These are phyloP conservation scores for Peromyscus leucopus DNA, from an alignment of 2,113 vertebrate genomes.

Conservation along the genomic window DNA sequence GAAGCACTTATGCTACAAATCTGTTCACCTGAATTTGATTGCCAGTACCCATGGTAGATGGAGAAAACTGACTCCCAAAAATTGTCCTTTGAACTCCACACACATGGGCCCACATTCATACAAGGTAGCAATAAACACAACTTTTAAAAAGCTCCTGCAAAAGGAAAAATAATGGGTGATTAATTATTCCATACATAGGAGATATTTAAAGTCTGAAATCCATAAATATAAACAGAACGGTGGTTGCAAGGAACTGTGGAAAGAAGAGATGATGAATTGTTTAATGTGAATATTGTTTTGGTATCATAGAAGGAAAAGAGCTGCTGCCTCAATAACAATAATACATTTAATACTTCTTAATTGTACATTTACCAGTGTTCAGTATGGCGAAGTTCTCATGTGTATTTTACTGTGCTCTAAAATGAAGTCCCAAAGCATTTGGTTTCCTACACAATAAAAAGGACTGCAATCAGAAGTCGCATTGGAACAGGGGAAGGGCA, in stretches of 20 bases:
- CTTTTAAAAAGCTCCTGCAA: background rate
- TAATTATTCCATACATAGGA: background rate
- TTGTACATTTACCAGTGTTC: background rate
- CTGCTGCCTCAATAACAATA: background rate
- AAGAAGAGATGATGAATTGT: background rate
- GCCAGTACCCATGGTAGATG: background rate
- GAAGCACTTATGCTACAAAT: background rate
- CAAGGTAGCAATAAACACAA: background rate
- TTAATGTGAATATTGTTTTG: background rate
- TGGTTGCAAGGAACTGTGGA: background rate
- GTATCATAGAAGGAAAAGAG: background rate
- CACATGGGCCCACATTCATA: background rate
- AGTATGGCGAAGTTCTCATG: no score
- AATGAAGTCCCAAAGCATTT: background rate
- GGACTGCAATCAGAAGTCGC: background rate
- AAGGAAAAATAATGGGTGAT: background rate
- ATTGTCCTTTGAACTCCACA: background rate
- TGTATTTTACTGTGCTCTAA: background rate
- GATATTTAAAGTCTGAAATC: background rate
- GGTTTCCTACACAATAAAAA: background rate
- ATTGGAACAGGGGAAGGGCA: background rate
- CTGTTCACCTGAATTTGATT: background rate
- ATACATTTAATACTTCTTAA: background rate
- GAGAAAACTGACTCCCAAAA: background rate
- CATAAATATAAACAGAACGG: background rate